Percentiles rank a stretch among this genome's conserved stretches.
These are phyloP conservation scores for Drosophila limbata DNA, from an alignment of 2,888 invertebrate genomes.

Conservation along the genomic window DNA sequence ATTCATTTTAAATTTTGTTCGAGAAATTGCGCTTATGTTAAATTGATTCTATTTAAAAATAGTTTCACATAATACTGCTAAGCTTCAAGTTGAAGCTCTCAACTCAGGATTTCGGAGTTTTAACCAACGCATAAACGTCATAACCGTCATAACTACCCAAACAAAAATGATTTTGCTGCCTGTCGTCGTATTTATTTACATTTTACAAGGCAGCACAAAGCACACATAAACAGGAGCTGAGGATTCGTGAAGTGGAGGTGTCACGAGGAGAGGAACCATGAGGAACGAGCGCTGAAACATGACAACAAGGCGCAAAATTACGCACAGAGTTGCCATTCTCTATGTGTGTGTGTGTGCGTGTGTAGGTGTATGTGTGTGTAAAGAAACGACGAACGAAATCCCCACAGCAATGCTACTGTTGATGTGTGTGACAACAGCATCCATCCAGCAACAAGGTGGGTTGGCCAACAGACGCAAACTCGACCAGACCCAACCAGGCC, in stretches of 20 bases:
- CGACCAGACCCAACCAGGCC: slow-evolving; percentile 38
- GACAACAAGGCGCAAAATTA: slow-evolving; percentile 80
- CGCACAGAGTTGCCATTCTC: slow-evolving; percentile 77
- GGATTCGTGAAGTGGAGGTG: slow-evolving; percentile 20
- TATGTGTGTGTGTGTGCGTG: slow-evolving; percentile 10
- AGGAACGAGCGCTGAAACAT: slow-evolving; percentile 56
- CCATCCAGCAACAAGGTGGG: slow-evolving; percentile 68
- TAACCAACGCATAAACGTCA: slow-evolving; percentile 57
- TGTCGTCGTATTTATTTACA: slow-evolving; percentile 73
- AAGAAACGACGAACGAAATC: slow-evolving; percentile 56
- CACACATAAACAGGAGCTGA: slow-evolving; percentile 55
- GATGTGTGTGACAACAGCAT: slow-evolving; percentile 59
- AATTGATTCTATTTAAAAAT: background rate
- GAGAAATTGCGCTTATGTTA: background rate
- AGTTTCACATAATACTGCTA: background rate
- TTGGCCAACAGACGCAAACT: slow-evolving; percentile 36
- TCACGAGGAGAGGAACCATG: slow-evolving; percentile 13
- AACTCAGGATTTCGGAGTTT: slow-evolving; percentile 12
- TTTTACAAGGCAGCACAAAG: slow-evolving; percentile 70
- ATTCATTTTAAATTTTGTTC: background rate
- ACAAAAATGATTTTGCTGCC: slow-evolving; percentile 54
- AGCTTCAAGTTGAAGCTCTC: background rate
- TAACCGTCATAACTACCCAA: slow-evolving; percentile 47
- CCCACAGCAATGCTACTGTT: slow-evolving; percentile 67
- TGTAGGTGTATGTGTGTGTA: slow-evolving; percentile 19